Percentiles rank a stretch among this genome's conserved stretches.
Conservation (phyloP, 2,113 vertebrate genomes). For the Cavia aperea region DNA sequence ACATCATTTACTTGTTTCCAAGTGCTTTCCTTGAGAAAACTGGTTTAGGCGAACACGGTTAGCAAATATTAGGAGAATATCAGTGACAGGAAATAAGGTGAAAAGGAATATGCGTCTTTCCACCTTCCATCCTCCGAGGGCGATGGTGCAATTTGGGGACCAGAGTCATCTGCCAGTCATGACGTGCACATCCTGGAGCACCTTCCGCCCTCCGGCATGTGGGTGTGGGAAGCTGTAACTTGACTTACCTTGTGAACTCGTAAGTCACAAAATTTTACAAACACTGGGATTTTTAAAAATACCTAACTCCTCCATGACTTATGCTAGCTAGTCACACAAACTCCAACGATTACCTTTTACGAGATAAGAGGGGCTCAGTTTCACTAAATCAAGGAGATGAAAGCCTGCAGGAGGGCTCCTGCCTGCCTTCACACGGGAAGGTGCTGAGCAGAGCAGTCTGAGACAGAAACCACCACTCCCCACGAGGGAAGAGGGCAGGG, state of each 20-base stretch:
- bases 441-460: not conserved
- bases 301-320: not conserved
- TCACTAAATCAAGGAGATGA: conserved; percentile 18
- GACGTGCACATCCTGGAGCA: not conserved
- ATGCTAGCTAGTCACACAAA: not conserved
- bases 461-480: not conserved
- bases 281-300: not conserved
- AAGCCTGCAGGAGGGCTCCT: not conserved
- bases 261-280: not conserved
- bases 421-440: not conserved
- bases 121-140: not conserved
- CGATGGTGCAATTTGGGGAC: not conserved
- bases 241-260: not conserved
- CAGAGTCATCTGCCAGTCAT: not conserved
- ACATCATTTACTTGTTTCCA: not conserved
- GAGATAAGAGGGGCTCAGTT: conserved; percentile 11
- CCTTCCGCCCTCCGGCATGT: too few relatives aligned
- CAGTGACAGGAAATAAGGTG: not conserved
- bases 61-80: not conserved
- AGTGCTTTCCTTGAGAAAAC: not conserved
- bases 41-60: not conserved
- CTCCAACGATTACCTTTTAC: not conserved
- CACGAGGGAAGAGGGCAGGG: not conserved
- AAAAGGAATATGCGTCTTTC: not conserved
- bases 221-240: not conserved